Conservation (phyloP, 1,140 invertebrate species). For the Bombus waltoni region DNA sequence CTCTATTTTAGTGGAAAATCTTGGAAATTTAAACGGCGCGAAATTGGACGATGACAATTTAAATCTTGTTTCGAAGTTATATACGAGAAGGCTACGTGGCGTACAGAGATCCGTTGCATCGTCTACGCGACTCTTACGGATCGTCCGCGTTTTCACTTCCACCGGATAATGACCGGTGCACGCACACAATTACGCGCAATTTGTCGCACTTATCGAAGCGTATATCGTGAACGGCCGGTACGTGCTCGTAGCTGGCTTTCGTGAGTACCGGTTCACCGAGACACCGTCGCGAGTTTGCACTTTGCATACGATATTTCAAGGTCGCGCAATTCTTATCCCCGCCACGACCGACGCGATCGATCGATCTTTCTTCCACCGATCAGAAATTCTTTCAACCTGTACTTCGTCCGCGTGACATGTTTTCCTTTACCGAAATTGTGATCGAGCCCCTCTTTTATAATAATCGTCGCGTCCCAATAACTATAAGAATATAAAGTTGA, state of each 20-base stretch:
- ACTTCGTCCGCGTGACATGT: neutral
- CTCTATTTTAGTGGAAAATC: neutral
- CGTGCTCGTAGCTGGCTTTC: conserved; percentile 52
- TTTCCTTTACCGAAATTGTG: neutral
- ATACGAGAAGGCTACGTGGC: neutral
- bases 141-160: conserved; percentile 51
- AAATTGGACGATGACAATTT: neutral
- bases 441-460: neutral
- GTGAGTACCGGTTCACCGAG: conserved; percentile 20
- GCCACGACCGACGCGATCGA: conserved; percentile 7
- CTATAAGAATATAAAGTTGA: neutral
- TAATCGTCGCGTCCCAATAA: neutral
- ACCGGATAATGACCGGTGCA: conserved; percentile 51
- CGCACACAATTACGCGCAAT: conserved; percentile 63
- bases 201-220: conserved; percentile 64
- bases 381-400: neutral
- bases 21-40: neutral
- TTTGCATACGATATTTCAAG: conserved; percentile 54
- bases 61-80: neutral
- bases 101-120: too few relatives aligned
- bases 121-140: neutral
- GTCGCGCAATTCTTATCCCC: conserved; percentile 39
- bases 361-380: neutral
- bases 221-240: conserved; percentile 46
- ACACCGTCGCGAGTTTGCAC: conserved; percentile 16